Evolutionary conservation across 2,888 invertebrate genomes (phyloP), one percentile per base, ranked within the genome.

Genomic region (Venusia cambrica): DNA sequence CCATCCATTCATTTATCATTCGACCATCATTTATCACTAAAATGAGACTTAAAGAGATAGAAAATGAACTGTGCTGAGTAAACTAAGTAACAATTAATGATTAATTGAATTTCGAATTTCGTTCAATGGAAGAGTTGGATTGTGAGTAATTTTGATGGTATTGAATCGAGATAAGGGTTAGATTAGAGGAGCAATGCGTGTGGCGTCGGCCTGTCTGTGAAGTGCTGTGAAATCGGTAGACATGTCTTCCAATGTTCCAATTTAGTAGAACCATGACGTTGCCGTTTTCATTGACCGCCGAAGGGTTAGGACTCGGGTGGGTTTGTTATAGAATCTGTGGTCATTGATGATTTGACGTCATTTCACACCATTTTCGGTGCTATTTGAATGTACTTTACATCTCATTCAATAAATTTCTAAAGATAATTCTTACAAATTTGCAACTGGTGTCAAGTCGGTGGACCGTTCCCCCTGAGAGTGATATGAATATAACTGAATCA

Each of bases 1-100:
- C 51, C 57, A 44, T 54, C 54, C 46, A 45, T 70, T 71, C 80
- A 81, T 84, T 73, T 67, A 85, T 85, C 83, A 83, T 67, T 51
- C 42, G 65, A 16, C 9, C 20, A 26, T 69, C 78, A 83, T 85
- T 71, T 72, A 85, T 85, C 85, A 84, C 73, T 65, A 47, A 73
- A 87, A 87, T 83, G 81, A 83, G 84, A 81, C 79, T 84, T 85
- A 83, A 84, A 85, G 78, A 75, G 80, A 84, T 76, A 81, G 79
- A 85, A 85, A 81, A 87, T 84, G 84, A 84, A 81, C 31, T 40
- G 71, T 77, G 76, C 73, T 63, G 72, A 79, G 80, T 81, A 81
- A 83, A 84, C 77, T 31, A 21, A 78, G 62, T 70, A 70, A 77
- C 77, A 83, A 84, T 85, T 78, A 71, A 79, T 63, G 84, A 84